Conservation (phyloP, 2,797 vertebrate genomes). For the Manis pentadactyla region DNA sequence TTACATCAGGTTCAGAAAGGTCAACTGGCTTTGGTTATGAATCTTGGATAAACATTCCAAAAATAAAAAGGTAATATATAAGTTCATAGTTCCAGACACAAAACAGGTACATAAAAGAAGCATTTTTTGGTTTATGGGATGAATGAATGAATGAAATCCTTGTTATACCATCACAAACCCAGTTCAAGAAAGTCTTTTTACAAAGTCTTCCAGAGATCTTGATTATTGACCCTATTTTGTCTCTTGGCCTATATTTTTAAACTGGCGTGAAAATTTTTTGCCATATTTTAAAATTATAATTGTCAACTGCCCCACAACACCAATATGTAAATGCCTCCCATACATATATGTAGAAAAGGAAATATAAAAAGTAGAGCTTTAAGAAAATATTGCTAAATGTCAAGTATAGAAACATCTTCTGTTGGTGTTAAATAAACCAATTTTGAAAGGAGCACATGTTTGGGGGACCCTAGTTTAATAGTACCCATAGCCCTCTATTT, state of each 20-base stretch:
- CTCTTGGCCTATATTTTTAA: background rate
- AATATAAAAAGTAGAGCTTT: background rate
- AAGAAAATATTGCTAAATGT: background rate
- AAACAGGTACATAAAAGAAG: background rate
- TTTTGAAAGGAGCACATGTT: background rate
- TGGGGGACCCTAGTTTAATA: fast-evolving
- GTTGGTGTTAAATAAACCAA: background rate
- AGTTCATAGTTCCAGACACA: background rate
- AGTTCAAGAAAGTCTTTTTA: background rate
- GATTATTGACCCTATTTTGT: background rate
- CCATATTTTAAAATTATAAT: background rate
- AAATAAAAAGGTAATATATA: background rate
- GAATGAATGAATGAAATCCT: background rate
- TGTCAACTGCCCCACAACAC: background rate
- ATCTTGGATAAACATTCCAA: background rate
- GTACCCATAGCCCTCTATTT: background rate
- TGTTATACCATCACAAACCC: background rate
- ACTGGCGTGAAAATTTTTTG: background rate
- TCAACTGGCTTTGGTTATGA: background rate
- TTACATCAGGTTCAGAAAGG: background rate
- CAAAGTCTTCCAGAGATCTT: background rate
- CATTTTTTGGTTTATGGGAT: background rate
- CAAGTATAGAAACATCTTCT: background rate
- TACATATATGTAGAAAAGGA: background rate
- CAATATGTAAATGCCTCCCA: background rate